These are phyloP conservation scores for Eulemur coronatus DNA, from an alignment of 2,797 vertebrate genomes.

Conservation along the genomic window DNA sequence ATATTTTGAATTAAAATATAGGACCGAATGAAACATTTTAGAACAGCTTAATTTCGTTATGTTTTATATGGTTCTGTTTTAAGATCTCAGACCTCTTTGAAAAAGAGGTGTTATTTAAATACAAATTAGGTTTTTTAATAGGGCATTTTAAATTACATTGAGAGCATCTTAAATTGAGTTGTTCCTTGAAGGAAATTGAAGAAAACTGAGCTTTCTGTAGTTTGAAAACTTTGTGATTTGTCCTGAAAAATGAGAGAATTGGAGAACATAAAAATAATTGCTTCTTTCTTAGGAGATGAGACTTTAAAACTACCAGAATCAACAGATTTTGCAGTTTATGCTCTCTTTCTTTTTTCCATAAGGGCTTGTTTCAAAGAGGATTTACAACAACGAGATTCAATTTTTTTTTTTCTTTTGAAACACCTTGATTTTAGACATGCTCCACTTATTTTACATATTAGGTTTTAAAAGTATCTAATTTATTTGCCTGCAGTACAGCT, in stretches of 20 bases:
- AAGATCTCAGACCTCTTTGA: background rate
- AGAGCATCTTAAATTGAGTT: background rate
- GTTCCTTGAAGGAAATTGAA: background rate
- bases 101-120: background rate
- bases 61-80: background rate
- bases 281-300: background rate
- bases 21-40: background rate
- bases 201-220: background rate
- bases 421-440: background rate
- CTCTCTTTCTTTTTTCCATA: background rate
- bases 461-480: background rate
- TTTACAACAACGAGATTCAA: background rate
- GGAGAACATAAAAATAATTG: background rate
- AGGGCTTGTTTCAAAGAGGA: background rate
- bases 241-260: background rate
- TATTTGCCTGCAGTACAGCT: background rate
- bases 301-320: background rate
- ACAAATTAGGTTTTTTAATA: background rate
- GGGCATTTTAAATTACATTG: background rate
- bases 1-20: background rate
- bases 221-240: slow-evolving; percentile 8
- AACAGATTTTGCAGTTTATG: background rate
- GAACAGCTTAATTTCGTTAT: background rate
- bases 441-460: background rate
- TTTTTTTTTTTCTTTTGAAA: slow-evolving; percentile 13